Evolutionary conservation across 2,797 vertebrate species (phyloP).

Genomic region (Phylloscopus collybita): DNA sequence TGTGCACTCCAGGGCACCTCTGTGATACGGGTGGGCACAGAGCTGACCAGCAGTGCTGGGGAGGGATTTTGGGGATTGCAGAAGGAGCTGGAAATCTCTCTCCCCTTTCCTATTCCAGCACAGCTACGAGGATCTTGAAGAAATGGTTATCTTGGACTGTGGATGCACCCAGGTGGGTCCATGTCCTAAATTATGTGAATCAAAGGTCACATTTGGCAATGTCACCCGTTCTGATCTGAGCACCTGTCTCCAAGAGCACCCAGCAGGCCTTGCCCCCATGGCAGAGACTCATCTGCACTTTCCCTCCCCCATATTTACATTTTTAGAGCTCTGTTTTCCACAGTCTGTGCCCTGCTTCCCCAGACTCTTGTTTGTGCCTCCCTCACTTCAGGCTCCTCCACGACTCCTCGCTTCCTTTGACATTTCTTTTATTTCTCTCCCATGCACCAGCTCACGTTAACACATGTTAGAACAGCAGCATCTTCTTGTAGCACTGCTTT

Average conservation of each 20-base stretch:
- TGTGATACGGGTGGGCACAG: accelerated
- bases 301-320: not conserved
- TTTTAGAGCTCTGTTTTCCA: not conserved
- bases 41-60: not conserved
- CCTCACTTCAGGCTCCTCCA: not conserved
- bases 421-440: constrained; percentile 49
- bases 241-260: not conserved
- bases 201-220: not conserved
- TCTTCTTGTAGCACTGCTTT: constrained; percentile 31
- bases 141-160: not conserved
- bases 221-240: not conserved
- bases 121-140: not conserved
- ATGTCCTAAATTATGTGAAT: not conserved
- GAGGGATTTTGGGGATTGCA: not conserved
- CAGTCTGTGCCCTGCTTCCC: not conserved
- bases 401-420: not conserved
- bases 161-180: not conserved
- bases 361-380: not conserved
- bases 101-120: not conserved
- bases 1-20: not conserved
- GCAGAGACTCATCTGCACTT: not conserved
- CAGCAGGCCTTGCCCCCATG: not conserved
- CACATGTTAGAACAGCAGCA: constrained; percentile 30
- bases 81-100: not conserved
- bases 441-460: not conserved